A percentile compares a stretch with the other conserved stretches of the same genome.
These are phyloP conservation scores for Leptarthrus brevirostris DNA, from an alignment of 2,888 invertebrate genomes.

Conservation along the genomic window DNA sequence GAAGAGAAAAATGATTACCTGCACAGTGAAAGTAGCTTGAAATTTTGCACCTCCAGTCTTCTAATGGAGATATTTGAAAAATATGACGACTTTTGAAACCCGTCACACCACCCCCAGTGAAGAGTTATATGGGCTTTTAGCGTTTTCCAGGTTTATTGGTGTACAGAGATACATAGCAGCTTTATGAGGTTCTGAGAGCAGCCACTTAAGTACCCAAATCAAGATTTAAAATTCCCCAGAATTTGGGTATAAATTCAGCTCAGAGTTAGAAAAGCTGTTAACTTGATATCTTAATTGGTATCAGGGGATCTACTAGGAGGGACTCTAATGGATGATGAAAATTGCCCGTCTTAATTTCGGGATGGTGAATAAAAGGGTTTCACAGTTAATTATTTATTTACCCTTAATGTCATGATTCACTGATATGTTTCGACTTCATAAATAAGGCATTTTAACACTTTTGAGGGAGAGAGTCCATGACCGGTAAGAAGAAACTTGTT, in stretches of 20 bases:
- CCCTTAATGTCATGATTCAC: constrained; percentile 7
- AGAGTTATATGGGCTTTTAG: constrained; percentile 10
- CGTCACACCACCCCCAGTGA: background rate
- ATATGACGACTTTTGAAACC: constrained; percentile 3
- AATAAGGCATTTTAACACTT: constrained; percentile 13
- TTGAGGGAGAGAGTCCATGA: no score
- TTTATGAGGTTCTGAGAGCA: background rate
- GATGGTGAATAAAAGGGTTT: constrained; percentile 20
- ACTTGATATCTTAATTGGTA: constrained; percentile 47
- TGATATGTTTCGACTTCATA: constrained; percentile 2
- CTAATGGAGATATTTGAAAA: constrained; percentile 21
- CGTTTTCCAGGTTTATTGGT: background rate
- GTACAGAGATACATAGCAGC: background rate
- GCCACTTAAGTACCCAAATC: constrained; percentile 12
- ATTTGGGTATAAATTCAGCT: constrained; percentile 36
- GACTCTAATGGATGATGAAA: constrained; percentile 44
- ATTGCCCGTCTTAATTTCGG: constrained; percentile 3
- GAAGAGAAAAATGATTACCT: background rate
- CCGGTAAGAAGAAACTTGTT: no score
- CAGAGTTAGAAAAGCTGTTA: constrained; percentile 33
- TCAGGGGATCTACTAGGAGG: constrained; percentile 21
- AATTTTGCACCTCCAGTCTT: background rate
- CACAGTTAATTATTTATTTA: constrained; percentile 39
- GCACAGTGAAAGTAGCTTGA: background rate
- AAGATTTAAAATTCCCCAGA: constrained; percentile 41